Base-by-base conservation (phyloP, 1,140 invertebrate genomes). In the Amphibalanus amphitrite region DNA sequence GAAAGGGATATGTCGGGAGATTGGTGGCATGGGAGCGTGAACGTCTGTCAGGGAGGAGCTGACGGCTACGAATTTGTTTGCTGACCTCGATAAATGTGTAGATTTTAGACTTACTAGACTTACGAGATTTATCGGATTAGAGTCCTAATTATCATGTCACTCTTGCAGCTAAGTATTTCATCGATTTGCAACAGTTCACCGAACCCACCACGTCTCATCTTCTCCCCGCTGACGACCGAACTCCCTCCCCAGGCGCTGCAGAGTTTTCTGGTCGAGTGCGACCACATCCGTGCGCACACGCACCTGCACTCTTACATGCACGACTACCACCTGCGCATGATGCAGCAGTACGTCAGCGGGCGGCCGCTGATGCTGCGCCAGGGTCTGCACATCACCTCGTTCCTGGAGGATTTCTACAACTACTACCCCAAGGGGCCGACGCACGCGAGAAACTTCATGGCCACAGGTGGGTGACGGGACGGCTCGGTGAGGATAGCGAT, bases 281-380 rank as follows among this genome's bases (percentile, higher is more conserved):
- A 91, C 77, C 86, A 86, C 77, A 86, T 90, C 30, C 73, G 75
- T 65, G 79, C 83, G 28, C 74, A 81, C 59, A 82, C 90, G 82
- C 91, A 93, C 80, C 81, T 92, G 40, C 91, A 93, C 80, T 93
- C 91, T 0, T 93, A 93, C 77, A 90, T 90, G 0, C 92, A 92
- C 76, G 91, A 93, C 79, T 93, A 90, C 78, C 91, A 93, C 79
- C 81, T 93, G 40, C 82, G 90, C 70, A 87, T 84, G 67, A 85
- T 92, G 71, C 85, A 87, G 76, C 84, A 84, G 0, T 91, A 90
- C 75, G 85, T 92, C 38, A 83, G 84, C 73, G 86, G 85, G 28
- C 82, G 82, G 71, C 83, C 85, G 29, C 80, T 84, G 71, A 82
- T 85, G 29, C 82, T 91, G 64, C 84, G 84, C 73, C 84, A 85